phyloP scores from a whole-genome alignment of 2,888 invertebrate species.

The Brachynemurus nebulosus region DNA sequence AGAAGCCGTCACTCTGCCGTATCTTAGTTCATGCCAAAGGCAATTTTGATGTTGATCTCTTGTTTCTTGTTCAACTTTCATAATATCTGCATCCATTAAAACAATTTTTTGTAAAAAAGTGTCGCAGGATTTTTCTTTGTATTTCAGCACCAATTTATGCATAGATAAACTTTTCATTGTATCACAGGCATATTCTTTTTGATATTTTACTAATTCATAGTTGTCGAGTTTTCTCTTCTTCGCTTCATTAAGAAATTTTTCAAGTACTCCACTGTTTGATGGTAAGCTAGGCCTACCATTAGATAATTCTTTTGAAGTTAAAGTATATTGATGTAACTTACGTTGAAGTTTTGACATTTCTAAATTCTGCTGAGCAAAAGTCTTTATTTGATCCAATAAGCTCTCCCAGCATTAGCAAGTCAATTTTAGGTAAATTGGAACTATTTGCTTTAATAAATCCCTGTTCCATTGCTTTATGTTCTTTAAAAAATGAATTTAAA shows the following conservation, averaged over 20 bases:
- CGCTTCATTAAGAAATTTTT: constrained; percentile 13
- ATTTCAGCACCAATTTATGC: constrained; percentile 9
- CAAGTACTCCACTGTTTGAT: constrained; percentile 10
- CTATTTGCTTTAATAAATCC: no score
- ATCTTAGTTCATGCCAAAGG: constrained; percentile 23
- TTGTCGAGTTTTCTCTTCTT: constrained; percentile 15
- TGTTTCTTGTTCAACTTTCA: constrained; percentile 12
- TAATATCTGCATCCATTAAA: constrained; percentile 6
- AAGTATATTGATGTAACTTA: no score
- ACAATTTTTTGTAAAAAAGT: constrained; percentile 6
- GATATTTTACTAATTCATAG: constrained; percentile 16
- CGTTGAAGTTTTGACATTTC: no score
- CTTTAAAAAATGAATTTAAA: no score
- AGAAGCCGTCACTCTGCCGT: constrained; percentile 24
- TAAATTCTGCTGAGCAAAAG: no score
- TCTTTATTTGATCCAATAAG: no score
- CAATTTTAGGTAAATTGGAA: no score
- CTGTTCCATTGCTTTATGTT: no score
- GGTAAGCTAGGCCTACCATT: constrained; percentile 16
- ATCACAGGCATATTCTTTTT: constrained; percentile 10
- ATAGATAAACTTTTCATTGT: constrained; percentile 6
- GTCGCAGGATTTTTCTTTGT: constrained; percentile 4
- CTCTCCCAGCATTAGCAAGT: no score
- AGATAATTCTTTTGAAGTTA: constrained; percentile 13
- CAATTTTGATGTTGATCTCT: constrained; percentile 13